Evolutionary conservation across 2,888 invertebrate genomes (phyloP).

Genomic region (Alentia gelatinosa): DNA sequence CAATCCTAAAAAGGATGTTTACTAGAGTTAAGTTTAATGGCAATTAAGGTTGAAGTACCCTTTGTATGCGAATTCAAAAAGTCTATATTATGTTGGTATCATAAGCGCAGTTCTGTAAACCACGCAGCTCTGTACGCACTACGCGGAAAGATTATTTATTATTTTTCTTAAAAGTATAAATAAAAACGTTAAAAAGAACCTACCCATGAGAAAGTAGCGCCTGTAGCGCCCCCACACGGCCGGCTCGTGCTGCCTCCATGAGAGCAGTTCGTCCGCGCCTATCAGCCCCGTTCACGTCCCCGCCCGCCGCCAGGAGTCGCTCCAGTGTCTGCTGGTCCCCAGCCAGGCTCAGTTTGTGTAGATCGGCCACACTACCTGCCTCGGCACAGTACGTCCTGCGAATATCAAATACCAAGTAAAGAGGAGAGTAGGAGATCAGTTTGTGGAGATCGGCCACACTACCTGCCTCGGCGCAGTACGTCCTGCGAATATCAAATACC

Average conservation of each 20-base stretch:
- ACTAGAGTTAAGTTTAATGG: too few relatives aligned
- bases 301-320: not conserved
- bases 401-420: not conserved
- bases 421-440: not conserved
- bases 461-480: too few relatives aligned
- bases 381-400: not conserved
- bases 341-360: not conserved
- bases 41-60: too few relatives aligned
- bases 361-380: not conserved
- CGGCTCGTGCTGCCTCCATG: not conserved
- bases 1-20: too few relatives aligned
- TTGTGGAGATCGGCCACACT: too few relatives aligned
- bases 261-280: not conserved
- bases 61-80: too few relatives aligned
- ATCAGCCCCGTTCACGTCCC: not conserved
- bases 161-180: too few relatives aligned
- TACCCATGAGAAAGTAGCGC: not conserved
- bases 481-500: too few relatives aligned
- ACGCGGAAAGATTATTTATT: too few relatives aligned
- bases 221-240: not conserved
- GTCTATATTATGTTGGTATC: too few relatives aligned
- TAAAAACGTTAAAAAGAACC: not conserved
- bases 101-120: too few relatives aligned
- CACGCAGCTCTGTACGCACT: too few relatives aligned
- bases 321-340: not conserved